Percentiles rank a stretch among this genome's conserved stretches.
Evolutionary conservation across 2,888 invertebrate genomes (phyloP).

Genomic region (Venusia cambrica): DNA sequence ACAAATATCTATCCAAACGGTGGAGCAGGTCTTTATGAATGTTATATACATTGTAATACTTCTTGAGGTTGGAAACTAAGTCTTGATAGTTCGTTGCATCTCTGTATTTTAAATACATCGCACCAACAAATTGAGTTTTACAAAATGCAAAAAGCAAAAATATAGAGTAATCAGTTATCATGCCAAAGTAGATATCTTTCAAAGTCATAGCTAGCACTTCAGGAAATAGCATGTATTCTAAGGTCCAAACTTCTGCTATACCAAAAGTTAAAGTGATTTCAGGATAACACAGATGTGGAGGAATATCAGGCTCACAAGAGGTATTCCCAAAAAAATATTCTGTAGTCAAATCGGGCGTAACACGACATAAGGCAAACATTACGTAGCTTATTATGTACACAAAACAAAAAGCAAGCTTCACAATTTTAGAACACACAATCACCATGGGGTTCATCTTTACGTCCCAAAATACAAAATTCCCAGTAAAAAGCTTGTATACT

Average conservation of each 20-base stretch:
- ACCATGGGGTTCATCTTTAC: constrained; percentile 40
- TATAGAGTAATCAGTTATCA: constrained; percentile 26
- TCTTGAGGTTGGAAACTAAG: constrained; percentile 50
- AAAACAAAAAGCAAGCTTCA: constrained; percentile 36
- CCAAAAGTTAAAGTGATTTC: constrained; percentile 27
- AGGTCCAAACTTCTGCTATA: constrained; percentile 40
- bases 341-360: constrained; percentile 31
- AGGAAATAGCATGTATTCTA: constrained; percentile 39
- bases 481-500: constrained; percentile 42
- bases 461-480: constrained; percentile 36
- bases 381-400: constrained; percentile 43
- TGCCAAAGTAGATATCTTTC: constrained; percentile 41
- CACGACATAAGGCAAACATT: constrained; percentile 34
- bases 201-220: constrained; percentile 35
- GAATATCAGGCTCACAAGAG: constrained; percentile 32
- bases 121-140: constrained; percentile 41
- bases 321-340: constrained; percentile 46
- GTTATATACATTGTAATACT: constrained; percentile 46
- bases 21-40: constrained; percentile 51
- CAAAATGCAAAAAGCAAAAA: constrained; percentile 40
- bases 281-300: constrained; percentile 23
- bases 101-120: constrained; percentile 46
- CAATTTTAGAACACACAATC: constrained; percentile 36
- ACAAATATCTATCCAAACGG: constrained; percentile 52
- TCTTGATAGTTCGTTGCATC: constrained; percentile 46